phyloP scores from a whole-genome alignment of 2,797 vertebrate genomes.

The Squalus acanthias region DNA sequence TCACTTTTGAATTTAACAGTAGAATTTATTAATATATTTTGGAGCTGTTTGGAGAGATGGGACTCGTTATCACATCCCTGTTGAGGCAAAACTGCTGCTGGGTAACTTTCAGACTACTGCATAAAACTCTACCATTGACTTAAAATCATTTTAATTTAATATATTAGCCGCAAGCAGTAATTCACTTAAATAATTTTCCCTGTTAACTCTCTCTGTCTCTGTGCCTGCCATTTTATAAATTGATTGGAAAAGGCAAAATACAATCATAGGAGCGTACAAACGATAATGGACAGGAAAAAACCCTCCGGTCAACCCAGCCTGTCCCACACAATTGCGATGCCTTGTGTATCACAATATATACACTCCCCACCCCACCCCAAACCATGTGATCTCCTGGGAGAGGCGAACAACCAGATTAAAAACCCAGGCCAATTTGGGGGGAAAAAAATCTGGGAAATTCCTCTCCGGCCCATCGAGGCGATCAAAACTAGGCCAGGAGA shows the following conservation, averaged over 20 bases:
- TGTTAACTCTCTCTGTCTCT: not conserved
- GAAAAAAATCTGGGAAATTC: not conserved
- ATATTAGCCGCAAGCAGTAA: not conserved
- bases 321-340: not conserved
- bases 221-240: not conserved
- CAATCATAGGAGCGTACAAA: not conserved
- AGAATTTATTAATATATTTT: not conserved
- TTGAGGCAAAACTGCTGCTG: not conserved
- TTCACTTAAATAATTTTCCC: not conserved
- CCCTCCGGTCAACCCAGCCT: not conserved
- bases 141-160: slow-evolving; percentile 2
- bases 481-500: not conserved
- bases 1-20: not conserved
- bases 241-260: not conserved
- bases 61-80: not conserved
- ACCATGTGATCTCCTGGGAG: not conserved
- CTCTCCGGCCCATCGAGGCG: too few species aligned
- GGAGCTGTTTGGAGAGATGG: not conserved
- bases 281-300: not conserved
- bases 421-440: not conserved
- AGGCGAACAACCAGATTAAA: not conserved
- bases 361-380: not conserved
- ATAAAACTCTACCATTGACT: not conserved
- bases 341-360: not conserved
- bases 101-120: not conserved